Conservation (phyloP, 2,888 invertebrate species). For the Cephus runcator region DNA sequence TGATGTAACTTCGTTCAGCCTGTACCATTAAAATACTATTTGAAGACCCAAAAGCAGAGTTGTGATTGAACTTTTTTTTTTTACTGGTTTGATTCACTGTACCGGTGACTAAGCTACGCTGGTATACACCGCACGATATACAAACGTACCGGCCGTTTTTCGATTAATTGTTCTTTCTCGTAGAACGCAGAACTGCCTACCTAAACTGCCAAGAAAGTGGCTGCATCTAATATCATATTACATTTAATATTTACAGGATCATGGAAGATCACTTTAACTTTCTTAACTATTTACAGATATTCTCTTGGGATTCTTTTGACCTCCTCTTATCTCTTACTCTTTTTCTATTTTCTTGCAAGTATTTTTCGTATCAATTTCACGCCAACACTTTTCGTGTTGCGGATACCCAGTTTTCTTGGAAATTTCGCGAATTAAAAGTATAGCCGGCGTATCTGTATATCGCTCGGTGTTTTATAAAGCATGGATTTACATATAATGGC, state of each 20-base stretch:
- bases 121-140: constrained; percentile 32
- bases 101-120: constrained; percentile 32
- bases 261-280: not conserved
- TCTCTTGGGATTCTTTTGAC: not conserved
- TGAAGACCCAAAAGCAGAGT: constrained; percentile 28
- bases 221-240: not conserved
- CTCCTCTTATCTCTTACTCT: not conserved
- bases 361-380: not conserved
- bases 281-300: not conserved
- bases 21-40: constrained; percentile 39
- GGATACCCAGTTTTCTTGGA: not conserved
- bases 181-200: not conserved
- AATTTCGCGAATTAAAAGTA: not conserved
- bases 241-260: constrained; percentile 37
- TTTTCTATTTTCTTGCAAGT: not conserved
- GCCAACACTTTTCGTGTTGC: not conserved
- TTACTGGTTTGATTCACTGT: constrained; percentile 41
- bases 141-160: constrained; percentile 42
- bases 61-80: constrained; percentile 25
- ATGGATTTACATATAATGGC: constrained; percentile 54
- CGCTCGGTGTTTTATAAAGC: constrained; percentile 15
- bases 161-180: constrained; percentile 15
- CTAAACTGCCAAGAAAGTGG: not conserved
- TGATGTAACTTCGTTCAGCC: constrained; percentile 24
- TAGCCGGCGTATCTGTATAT: constrained; percentile 37